Conservation (phyloP, 2,797 vertebrate species). For the Syngnathus rostellatus region DNA sequence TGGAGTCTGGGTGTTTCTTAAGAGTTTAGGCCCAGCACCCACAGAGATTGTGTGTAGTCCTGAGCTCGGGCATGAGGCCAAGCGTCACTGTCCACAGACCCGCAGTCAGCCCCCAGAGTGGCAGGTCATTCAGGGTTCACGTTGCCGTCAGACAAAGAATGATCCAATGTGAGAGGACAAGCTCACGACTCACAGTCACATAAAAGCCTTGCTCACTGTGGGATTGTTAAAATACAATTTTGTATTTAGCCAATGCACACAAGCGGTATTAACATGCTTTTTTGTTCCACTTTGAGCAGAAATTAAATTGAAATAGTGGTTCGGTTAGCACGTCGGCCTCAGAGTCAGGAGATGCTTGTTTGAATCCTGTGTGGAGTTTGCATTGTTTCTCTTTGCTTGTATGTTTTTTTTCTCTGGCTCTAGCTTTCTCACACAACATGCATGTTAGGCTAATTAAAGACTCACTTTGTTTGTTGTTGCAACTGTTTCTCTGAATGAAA, state of each 20-base stretch:
- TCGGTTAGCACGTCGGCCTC: background rate
- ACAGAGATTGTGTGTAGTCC: slow-evolving; percentile 21
- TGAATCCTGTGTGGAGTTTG: background rate
- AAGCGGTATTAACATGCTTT: background rate
- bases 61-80: slow-evolving; percentile 29
- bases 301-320: background rate
- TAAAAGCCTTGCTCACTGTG: slow-evolving; percentile 7
- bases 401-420: background rate
- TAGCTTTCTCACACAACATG: no score
- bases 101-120: slow-evolving; percentile 22
- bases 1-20: slow-evolving; percentile 16
- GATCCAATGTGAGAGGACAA: slow-evolving; percentile 49
- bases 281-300: background rate
- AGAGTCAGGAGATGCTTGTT: background rate
- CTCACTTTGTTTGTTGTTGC: no score
- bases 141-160: slow-evolving; percentile 35
- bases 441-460: no score
- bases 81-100: slow-evolving; percentile 28
- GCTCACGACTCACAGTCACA: slow-evolving; percentile 15
- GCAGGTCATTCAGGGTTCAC: slow-evolving; percentile 34
- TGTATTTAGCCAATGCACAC: background rate
- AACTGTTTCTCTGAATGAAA: background rate
- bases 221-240: background rate
- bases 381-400: background rate
- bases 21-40: slow-evolving; percentile 10